Evolutionary conservation across 2,113 vertebrate species (phyloP).

Genomic region (Hippocampus zosterae): DNA sequence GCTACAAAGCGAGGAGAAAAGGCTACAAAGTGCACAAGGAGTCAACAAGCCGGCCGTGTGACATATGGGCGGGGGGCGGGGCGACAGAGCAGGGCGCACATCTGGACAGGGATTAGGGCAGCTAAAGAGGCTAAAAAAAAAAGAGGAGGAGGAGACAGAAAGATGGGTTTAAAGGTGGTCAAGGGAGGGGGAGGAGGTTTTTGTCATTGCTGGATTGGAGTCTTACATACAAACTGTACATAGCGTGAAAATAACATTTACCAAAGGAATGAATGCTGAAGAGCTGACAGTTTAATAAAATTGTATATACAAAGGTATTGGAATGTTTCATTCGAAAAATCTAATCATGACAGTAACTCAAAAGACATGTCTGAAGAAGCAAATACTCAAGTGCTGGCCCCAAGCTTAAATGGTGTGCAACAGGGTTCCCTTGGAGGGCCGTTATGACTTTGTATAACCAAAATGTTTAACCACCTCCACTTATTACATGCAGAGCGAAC

Average conservation of each 20-base stretch:
- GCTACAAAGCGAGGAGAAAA: background rate
- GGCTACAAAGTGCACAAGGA: slow-evolving; percentile 14
- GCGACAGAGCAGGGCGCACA: slow-evolving; percentile 62
- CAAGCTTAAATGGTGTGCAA: no score
- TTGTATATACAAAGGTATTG: no score
- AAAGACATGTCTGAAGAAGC: no score
- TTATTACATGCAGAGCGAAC: no score
- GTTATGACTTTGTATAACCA: no score
- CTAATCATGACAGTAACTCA: no score
- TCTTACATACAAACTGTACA: no score
- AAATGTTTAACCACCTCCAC: no score
- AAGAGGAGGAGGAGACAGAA: slow-evolving; percentile 61
- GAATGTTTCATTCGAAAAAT: no score
- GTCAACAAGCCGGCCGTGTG: slow-evolving; percentile 37
- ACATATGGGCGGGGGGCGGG: slow-evolving; percentile 54
- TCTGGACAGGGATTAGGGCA: slow-evolving; percentile 70
- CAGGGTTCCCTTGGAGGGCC: no score
- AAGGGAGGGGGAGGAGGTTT: slow-evolving; percentile 22
- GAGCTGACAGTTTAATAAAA: no score
- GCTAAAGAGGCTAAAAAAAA: slow-evolving; percentile 67
- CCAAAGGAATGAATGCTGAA: background rate
- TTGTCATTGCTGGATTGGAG: background rate
- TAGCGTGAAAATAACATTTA: background rate
- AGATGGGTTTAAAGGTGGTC: slow-evolving; percentile 48
- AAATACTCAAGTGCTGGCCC: no score